These are phyloP conservation scores for Dastarcus helophoroides DNA, from an alignment of 2,888 invertebrate species.

Conservation along the genomic window DNA sequence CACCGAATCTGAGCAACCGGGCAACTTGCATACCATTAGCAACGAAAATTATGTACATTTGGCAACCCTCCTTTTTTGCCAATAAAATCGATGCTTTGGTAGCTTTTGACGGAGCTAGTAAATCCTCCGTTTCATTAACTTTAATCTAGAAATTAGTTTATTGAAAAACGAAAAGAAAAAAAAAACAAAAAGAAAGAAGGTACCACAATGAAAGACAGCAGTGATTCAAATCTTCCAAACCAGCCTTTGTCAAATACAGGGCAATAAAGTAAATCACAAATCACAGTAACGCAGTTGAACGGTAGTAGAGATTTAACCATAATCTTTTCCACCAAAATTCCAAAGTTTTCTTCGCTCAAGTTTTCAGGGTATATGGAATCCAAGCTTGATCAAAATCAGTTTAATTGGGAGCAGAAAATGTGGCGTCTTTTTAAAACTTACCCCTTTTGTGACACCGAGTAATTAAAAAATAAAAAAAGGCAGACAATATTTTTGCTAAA, in stretches of 20 bases:
- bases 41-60: conserved; percentile 57
- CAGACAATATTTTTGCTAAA: no score
- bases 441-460: no score
- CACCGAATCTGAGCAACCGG: conserved; percentile 56
- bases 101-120: conserved; percentile 48
- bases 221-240: conserved; percentile 35
- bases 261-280: conserved; percentile 44
- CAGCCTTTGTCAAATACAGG: conserved; percentile 41
- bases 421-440: no score
- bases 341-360: no score
- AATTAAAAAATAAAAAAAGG: no score
- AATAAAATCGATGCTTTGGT: conserved; percentile 46
- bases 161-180: conserved; percentile 1
- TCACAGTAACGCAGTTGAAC: conserved; percentile 41
- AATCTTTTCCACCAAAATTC: conserved; percentile 29
- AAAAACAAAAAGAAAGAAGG: conserved; percentile 11
- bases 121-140: conserved; percentile 52
- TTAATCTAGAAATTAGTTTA: conserved; percentile 37
- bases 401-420: no score
- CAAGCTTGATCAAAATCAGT: no score
- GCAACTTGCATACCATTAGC: conserved; percentile 59
- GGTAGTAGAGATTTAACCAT: conserved; percentile 28
- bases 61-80: conserved; percentile 54
- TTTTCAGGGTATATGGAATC: no score
- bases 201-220: conserved; percentile 45